Conservation (phyloP, 2,888 invertebrate species). For the Scaptomyza flava region DNA sequence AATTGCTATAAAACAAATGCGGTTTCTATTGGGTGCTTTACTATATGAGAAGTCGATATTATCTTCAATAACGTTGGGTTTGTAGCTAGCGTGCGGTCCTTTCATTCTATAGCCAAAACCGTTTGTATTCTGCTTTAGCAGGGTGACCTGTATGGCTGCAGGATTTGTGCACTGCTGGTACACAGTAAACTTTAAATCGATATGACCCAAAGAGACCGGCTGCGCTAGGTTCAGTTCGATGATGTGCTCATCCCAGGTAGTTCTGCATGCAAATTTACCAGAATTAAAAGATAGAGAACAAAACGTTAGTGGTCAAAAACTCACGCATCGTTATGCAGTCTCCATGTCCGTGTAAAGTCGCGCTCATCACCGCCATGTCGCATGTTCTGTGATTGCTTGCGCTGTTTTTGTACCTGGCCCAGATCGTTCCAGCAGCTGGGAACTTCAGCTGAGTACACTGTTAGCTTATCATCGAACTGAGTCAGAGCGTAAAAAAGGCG, state of each 20-base stretch:
- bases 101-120: constrained; percentile 87
- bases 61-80: constrained; percentile 84
- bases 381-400: constrained; percentile 93
- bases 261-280: constrained; percentile 81
- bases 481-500: constrained; percentile 90
- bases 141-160: constrained; percentile 92
- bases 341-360: constrained; percentile 92
- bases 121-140: constrained; percentile 88
- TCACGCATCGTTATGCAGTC: constrained; percentile 92
- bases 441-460: constrained; percentile 92
- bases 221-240: constrained; percentile 94
- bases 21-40: constrained; percentile 24
- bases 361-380: constrained; percentile 88
- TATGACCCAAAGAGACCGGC: constrained; percentile 92
- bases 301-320: constrained; percentile 45
- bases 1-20: neutral
- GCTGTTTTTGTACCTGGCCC: constrained; percentile 95
- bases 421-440: constrained; percentile 97
- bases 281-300: constrained; percentile 1
- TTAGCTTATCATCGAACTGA: constrained; percentile 88
- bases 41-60: constrained; percentile 73
- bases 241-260: constrained; percentile 96
- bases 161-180: constrained; percentile 90
- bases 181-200: constrained; percentile 94
- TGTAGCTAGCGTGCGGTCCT: constrained; percentile 80